These are phyloP conservation scores for Ennomos fuscantarius DNA, from an alignment of 2,888 invertebrate species.

Conservation along the genomic window DNA sequence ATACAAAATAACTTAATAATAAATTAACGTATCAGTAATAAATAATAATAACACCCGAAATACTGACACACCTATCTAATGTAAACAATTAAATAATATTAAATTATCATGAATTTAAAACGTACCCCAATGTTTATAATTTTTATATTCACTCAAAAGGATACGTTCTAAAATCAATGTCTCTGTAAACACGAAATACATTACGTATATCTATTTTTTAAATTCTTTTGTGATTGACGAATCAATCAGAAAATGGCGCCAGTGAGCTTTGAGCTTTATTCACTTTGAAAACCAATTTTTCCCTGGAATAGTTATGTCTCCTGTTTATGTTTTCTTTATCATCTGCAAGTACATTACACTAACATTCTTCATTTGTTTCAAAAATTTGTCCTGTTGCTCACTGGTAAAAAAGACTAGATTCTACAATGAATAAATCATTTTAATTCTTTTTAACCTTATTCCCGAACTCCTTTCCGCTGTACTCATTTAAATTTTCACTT, in stretches of 20 bases:
- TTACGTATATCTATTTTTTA: background rate
- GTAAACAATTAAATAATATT: constrained; percentile 13
- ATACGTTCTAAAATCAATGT: constrained; percentile 31
- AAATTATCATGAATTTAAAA: constrained; percentile 30
- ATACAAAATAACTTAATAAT: constrained; percentile 28
- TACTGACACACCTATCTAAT: constrained; percentile 24
- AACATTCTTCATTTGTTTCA: too few species aligned
- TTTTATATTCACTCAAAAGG: constrained; percentile 24
- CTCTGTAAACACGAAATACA: constrained; percentile 5
- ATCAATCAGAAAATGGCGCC: constrained; percentile 56
- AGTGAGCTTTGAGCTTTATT: constrained; percentile 44
- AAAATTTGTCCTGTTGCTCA: constrained; percentile 32
- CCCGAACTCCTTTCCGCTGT: constrained; percentile 56
- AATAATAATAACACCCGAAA: constrained; percentile 32
- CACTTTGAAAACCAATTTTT: background rate
- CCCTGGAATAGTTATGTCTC: too few species aligned
- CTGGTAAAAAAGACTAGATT: constrained; percentile 59
- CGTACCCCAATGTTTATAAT: constrained; percentile 27
- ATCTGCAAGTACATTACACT: too few species aligned
- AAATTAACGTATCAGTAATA: constrained; percentile 26
- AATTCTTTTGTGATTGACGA: constrained; percentile 13
- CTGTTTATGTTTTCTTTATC: too few species aligned
- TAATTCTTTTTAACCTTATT: constrained; percentile 63
- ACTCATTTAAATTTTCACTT: constrained; percentile 63
- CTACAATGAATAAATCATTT: constrained; percentile 33